Base-by-base conservation (phyloP, 2,113 vertebrate species). In the Eulemur rufifrons region DNA sequence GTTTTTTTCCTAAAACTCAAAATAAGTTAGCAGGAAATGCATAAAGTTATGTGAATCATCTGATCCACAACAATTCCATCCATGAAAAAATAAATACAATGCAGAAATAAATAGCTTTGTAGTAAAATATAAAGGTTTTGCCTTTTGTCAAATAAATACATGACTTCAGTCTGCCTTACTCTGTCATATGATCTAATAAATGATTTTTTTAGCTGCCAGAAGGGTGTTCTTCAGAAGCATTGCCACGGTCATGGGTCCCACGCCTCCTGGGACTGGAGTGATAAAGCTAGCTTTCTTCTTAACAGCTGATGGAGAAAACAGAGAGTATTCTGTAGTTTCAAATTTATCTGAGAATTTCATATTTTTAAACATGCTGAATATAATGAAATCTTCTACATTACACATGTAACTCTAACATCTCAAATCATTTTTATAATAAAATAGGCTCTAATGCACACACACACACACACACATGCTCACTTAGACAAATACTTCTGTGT, bases 161-260 rank as follows among this genome's bases (percentile, higher is more conserved):
- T 89, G 85, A 81, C 29, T 86, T 86, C 47, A 17, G 37, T 61
- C 78, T 68, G 77, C 94, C 92, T 82, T 25, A 23, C 34, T 71
- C 59, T 96, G 27, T 59, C 32, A 18, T 14, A 74, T 5, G 82
- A 66, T 84, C 95, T 99, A 99, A 97, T 98, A 99, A 98, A 99
- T 96, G 47, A 98, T 98, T 29, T 99, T 99, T 97, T 99, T 99
- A 71, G 99, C 98, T 32, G 99, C 99, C 84, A 98, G 97, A 77
- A 99, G 98, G 1, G 99, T 99, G 98, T 99, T 99, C 98, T 98
- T 99, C 98, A 99, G 98, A 88, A 99, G 98, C 99, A 99, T 99
- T 15, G 99, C 99, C 61, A 99, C 99, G 0, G 99, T 99, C 99
- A 99, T 98, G 7, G 99, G 99, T 92, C 99, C 99, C 63, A 99